Evolutionary conservation across 2,888 invertebrate genomes (phyloP), one percentile per base, ranked within the genome.

Genomic region (Bursaphelenchus okinawaensis): DNA sequence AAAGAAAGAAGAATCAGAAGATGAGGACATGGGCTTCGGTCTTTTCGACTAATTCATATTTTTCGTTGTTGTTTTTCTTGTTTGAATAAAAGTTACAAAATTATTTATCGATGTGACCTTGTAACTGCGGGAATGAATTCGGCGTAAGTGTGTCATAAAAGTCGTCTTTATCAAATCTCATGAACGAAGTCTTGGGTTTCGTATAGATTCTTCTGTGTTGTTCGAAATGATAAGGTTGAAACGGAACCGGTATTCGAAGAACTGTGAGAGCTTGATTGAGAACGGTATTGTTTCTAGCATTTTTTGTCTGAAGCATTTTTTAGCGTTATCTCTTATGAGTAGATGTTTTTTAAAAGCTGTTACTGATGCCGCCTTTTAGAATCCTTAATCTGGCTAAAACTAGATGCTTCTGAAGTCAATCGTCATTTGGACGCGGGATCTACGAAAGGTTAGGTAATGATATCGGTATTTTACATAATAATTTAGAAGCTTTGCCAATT

Each of bases 11-110:
- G 84, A 83, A 66, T 81, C 83, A 56, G 84, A 84, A 68, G 84
- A 84, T 68, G 84, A 86, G 66, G 87, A 87, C 76, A 86, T 87
- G 86, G 86, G 87, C 65, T 87, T 87, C 76, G 86, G 86, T 69
- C 83, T 87, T 31, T 87, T 87, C 78, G 86, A 87, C 75, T 87
- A 85, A 73, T 24, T 51, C 51, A 22, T 24, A 27, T 22, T 20
- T 63, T 63, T 63, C 62, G 62, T 63, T 28, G 62, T 50, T 54
- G 62, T 40, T 64, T 12, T 65, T 63, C 63, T 27, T 54, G 55
- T 64, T 29, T 63, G 58, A 64, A 63, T 28, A 58, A 52, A 63
- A 23, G 22, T 61, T n/a, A 63, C 27, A 63, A 19, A 50, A 65
- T 27, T 7, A n/a, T 26, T 62, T 64, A n/a, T 23, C 7, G 19